Percentiles rank a stretch among this genome's conserved stretches.
Evolutionary conservation across 2,888 invertebrate genomes (phyloP).

Genomic region (Petrolisthes cinctipes): DNA sequence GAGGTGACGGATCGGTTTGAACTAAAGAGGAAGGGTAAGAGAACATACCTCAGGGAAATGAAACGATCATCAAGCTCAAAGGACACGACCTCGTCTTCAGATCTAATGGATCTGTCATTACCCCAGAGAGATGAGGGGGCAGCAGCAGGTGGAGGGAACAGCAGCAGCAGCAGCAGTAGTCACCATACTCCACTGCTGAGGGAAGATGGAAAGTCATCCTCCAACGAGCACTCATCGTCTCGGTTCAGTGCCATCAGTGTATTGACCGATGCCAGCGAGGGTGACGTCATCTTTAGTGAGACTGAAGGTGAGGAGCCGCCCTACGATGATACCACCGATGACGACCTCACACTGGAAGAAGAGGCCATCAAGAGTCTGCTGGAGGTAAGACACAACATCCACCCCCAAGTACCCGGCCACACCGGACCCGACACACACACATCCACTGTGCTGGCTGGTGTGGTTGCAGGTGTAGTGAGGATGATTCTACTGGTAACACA

Average conservation of each 20-base stretch:
- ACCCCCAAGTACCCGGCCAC: not conserved
- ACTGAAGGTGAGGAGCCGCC: conserved; percentile 61
- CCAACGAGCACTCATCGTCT: conserved; percentile 1
- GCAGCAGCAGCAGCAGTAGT: not conserved
- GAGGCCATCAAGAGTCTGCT: conserved; percentile 54
- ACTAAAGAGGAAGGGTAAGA: not conserved
- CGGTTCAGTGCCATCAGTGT: conserved; percentile 56
- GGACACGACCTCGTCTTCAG: not conserved
- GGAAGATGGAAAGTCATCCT: not conserved
- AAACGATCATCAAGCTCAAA: not conserved
- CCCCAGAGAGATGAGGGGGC: not conserved
- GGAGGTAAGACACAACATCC: conserved; percentile 54
- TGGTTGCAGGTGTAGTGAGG: not conserved
- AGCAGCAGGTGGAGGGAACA: not conserved
- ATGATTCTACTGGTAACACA: not conserved
- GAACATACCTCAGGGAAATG: not conserved
- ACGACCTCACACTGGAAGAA: conserved; percentile 63
- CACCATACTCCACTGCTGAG: not conserved
- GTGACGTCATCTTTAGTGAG: conserved; percentile 62
- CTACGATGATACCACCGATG: conserved; percentile 61
- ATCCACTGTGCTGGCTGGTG: not conserved
- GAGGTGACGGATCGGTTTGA: not conserved
- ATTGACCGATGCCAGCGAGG: conserved; percentile 58
- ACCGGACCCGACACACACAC: not conserved
- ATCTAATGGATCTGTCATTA: conserved; percentile 11